phyloP scores from a whole-genome alignment of 1,140 invertebrate species.

The Drosophila mauritiana region DNA sequence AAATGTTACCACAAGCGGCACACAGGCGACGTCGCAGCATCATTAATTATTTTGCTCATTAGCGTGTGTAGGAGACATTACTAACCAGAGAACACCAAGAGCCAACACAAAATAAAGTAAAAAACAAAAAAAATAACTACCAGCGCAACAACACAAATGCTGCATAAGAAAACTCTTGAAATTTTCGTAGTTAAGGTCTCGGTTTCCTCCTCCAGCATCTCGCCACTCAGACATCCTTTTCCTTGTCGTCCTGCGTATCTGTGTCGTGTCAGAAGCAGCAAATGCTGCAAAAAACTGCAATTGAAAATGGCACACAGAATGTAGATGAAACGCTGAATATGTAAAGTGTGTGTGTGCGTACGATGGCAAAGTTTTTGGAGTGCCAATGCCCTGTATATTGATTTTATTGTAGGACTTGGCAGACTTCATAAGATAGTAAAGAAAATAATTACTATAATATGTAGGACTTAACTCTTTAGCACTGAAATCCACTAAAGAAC shows the following conservation, averaged over 20 bases:
- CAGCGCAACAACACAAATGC: slow-evolving; percentile 12
- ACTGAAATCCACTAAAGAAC: not conserved
- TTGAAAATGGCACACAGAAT: slow-evolving; percentile 51
- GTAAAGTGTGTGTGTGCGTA: slow-evolving; percentile 22
- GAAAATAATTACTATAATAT: too few species aligned
- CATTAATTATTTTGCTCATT: slow-evolving; percentile 82
- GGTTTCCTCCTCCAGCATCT: slow-evolving; percentile 18
- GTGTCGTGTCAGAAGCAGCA: slow-evolving; percentile 73
- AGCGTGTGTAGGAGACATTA: slow-evolving; percentile 62
- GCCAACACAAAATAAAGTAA: too few species aligned
- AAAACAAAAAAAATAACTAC: too few species aligned
- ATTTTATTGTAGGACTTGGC: not conserved
- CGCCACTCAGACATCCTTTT: slow-evolving; percentile 29
- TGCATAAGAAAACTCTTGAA: slow-evolving; percentile 47
- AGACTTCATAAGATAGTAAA: too few species aligned
- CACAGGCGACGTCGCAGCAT: slow-evolving; percentile 55
- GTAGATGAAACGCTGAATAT: slow-evolving; percentile 19
- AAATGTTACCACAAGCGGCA: slow-evolving; percentile 60
- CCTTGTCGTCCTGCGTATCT: slow-evolving; percentile 14
- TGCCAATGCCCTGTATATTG: not conserved
- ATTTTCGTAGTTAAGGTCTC: slow-evolving; percentile 46
- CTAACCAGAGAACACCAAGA: slow-evolving; percentile 27
- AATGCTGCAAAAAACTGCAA: slow-evolving; percentile 70
- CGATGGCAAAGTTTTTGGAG: slow-evolving; percentile 15
- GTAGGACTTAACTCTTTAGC: not conserved